These are phyloP conservation scores for Xenentodon cancila DNA, from an alignment of 2,797 vertebrate species.

Conservation along the genomic window DNA sequence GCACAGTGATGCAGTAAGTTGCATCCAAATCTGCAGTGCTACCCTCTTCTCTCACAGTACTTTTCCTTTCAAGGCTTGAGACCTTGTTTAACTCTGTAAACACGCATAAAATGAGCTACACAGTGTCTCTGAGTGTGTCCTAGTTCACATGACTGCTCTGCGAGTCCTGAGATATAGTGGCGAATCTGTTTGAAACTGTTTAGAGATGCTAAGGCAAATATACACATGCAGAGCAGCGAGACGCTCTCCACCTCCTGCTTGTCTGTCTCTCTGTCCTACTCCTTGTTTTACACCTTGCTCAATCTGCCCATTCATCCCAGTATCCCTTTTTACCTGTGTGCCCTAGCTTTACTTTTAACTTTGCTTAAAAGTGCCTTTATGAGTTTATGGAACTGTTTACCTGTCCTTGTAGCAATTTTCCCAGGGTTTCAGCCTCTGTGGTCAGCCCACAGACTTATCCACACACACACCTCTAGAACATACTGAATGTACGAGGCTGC, in stretches of 20 bases:
- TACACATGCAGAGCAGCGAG: conserved; percentile 57
- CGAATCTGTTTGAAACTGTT: conserved; percentile 63
- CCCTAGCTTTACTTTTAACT: conserved; percentile 12
- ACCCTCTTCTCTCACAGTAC: conserved; percentile 40
- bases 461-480: conserved; percentile 20
- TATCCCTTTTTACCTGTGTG: conserved; percentile 19
- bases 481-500: conserved; percentile 36
- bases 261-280: conserved; percentile 11
- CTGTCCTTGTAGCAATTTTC: conserved; percentile 31
- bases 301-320: conserved; percentile 40
- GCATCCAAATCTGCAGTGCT: conserved; percentile 17
- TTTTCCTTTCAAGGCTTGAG: conserved; percentile 56
- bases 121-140: conserved; percentile 46
- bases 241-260: conserved; percentile 14
- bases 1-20: conserved; percentile 24
- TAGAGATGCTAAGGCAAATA: conserved; percentile 66
- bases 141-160: conserved; percentile 47
- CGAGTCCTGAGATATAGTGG: conserved; percentile 47
- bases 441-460: conserved; percentile 22
- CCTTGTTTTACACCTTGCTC: conserved; percentile 17
- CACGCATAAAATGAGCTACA: conserved; percentile 49
- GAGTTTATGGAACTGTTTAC: conserved; percentile 31
- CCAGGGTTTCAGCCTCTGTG: conserved; percentile 26
- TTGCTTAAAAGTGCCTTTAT: conserved; percentile 43
- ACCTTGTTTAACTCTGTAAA: conserved; percentile 50